Percentiles rank a stretch among this genome's conserved stretches.
Evolutionary conservation across 2,888 invertebrate genomes (phyloP).

Genomic region (Trichogramma dendrolimi): DNA sequence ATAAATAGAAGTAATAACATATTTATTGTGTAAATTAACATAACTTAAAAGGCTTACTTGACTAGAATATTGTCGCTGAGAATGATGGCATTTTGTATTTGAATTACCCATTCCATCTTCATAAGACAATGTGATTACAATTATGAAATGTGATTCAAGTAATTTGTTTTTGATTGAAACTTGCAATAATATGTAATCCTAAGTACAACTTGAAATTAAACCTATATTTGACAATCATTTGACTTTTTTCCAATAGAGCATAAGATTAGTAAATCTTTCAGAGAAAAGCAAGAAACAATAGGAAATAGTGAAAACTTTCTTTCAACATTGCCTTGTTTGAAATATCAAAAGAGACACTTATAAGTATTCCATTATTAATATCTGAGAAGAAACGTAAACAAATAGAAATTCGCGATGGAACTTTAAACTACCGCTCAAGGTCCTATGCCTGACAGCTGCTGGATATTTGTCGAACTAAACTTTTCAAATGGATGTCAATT

Average conservation of each 20-base stretch:
- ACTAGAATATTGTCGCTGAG: constrained; percentile 42
- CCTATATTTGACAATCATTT: too few relatives aligned
- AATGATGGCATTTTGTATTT: constrained; percentile 37
- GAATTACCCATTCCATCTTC: constrained; percentile 45
- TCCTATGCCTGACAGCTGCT: constrained; percentile 9
- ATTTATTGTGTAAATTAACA: constrained; percentile 4
- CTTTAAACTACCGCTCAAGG: constrained; percentile 23
- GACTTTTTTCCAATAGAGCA: too few relatives aligned
- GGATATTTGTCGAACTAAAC: constrained; percentile 1
- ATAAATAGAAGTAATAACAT: constrained; percentile 4
- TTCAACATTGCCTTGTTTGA: too few relatives aligned
- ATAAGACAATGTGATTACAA: constrained; percentile 1
- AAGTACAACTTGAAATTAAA: too few relatives aligned
- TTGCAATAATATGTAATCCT: too few relatives aligned
- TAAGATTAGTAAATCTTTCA: too few relatives aligned
- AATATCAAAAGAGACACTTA: too few relatives aligned
- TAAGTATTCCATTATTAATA: too few relatives aligned
- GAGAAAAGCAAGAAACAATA: too few relatives aligned
- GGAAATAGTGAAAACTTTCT: too few relatives aligned
- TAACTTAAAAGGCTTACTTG: constrained; percentile 37
- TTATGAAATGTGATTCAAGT: neutral
- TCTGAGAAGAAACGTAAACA: constrained; percentile 7
- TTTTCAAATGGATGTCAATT: too few relatives aligned
- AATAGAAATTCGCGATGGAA: constrained; percentile 2
- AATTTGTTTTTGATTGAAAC: neutral